Evolutionary conservation across 2,888 invertebrate genomes (phyloP), one percentile per base, ranked within the genome.

Genomic region (Lasioglossum pauxillum): DNA sequence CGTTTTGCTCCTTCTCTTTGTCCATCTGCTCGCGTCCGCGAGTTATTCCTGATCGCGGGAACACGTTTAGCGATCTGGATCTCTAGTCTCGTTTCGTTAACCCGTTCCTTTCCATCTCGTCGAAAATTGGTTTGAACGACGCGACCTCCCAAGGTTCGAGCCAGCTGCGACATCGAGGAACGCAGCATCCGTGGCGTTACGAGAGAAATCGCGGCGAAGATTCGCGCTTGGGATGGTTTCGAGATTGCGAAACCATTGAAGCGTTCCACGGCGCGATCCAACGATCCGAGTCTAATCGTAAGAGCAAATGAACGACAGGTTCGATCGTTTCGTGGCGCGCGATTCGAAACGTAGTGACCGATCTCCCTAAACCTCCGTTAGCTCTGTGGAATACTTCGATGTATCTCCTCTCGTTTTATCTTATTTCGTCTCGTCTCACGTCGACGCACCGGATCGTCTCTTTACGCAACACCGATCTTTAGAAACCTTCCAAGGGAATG

Each of bases 201-300:
- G 77, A 53, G 86, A 88, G 88, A 89, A 82, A 84, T 84, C 78
- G 71, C 49, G 71, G 74, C 73, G 74, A 60, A 78, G 81, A 82
- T 78, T 74, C 81, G 81, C 60, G 75, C 46, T 19, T 16, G 16
- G 73, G 80, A 69, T 82, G 46, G 83, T 80, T 78, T 78, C 69
- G 60, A 69, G 84, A 78, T 86, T 82, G 80, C 82, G 78, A 74
- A 74, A 82, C 80, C 76, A 82, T 81, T 0, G 53, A n/a, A n/a
- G 72, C 38, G 83, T 77, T 83, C 75, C 85, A 73, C 73, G 75
- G 73, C 49, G 57, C 76, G 82, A 41, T 53, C 3, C 78, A 89
- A 88, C 84, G 85, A 86, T 86, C 89, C 83, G 69, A 44, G 84
- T 83, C 83, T 83, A 85, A 89, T 89, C 82, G 82, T 44, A 76